Evolutionary conservation across 2,113 vertebrate species (phyloP).

Genomic region (Tragelaphus imberbis): DNA sequence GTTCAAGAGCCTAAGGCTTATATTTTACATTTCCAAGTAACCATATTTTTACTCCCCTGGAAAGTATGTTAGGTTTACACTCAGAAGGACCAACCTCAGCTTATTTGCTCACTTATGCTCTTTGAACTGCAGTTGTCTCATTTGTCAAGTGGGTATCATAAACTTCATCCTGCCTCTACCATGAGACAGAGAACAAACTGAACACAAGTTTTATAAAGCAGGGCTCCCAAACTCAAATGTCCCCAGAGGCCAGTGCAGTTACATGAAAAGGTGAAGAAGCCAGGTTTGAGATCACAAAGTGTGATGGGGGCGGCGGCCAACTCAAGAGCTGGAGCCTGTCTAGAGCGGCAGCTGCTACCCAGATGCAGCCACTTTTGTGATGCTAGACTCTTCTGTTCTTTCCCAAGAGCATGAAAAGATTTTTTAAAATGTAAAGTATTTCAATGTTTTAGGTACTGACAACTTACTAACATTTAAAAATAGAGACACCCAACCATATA

Average conservation of each 20-base stretch:
- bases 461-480: neutral
- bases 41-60: neutral
- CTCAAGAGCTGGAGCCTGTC: neutral
- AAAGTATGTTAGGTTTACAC: neutral
- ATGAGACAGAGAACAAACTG: neutral
- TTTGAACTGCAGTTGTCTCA: neutral
- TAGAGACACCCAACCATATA: neutral
- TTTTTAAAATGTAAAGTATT: neutral
- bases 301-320: accelerated
- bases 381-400: neutral
- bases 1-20: neutral
- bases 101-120: neutral
- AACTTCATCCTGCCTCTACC: neutral
- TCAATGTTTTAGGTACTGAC: neutral
- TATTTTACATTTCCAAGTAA: neutral
- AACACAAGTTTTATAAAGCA: neutral
- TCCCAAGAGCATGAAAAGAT: neutral
- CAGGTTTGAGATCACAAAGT: neutral
- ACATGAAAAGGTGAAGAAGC: neutral
- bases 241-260: neutral
- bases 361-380: neutral
- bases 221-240: neutral
- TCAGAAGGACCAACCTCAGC: neutral
- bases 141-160: neutral
- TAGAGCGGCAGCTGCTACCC: neutral